Base-by-base conservation (phyloP, 1,140 invertebrate species). In the Odontomachus brunneus region DNA sequence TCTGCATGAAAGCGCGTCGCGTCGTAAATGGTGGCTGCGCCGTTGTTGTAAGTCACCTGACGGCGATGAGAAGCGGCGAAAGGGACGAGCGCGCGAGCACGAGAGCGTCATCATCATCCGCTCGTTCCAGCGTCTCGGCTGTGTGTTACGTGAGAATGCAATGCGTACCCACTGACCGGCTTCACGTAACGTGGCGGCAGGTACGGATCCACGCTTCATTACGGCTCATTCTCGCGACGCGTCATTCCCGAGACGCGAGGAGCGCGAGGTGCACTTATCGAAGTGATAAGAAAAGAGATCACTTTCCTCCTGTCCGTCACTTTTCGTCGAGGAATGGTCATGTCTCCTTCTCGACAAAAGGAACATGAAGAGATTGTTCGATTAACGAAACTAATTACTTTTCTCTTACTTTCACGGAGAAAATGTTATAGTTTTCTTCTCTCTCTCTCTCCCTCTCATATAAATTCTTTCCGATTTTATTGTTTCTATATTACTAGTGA, bases 131-230 rank as follows among this genome's bases (percentile, higher is more conserved):
- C 87, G 63, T 86, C 60, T 63, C 76, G 72, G 49, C 74, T 67
- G 80, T 44, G 38, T 4, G 38, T 89, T 90, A 89, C 85, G 85
- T 89, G 86, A 90, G 89, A 91, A 91, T 89, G 86, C 86, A 85
- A 84, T 29, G 71, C 88, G 87, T 89, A 89, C 88, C 90, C 83
- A 91, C 90, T 91, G 90, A 90, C 89, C 90, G 88, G 88, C 83
- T 90, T 91, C 89, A 84, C 85, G 87, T 89, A 89, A 85, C 86
- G 74, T 86, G 17, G 38, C 62, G 49, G 14, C 49, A 80, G 51
- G 65, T 22, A 80, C 65, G 65, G 65, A 69, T 59, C 29, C 33
- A 15, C 51, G 33, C 62, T 38, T 24, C 15, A 44, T 59, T 73
- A 59, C 55, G 38, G 26, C 17, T 71, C 26, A 71, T n/a, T n/a